A percentile compares a stretch with the other conserved stretches of the same genome.
These are phyloP conservation scores for Nasonia giraulti DNA, from an alignment of 1,140 invertebrate genomes.

Conservation along the genomic window DNA sequence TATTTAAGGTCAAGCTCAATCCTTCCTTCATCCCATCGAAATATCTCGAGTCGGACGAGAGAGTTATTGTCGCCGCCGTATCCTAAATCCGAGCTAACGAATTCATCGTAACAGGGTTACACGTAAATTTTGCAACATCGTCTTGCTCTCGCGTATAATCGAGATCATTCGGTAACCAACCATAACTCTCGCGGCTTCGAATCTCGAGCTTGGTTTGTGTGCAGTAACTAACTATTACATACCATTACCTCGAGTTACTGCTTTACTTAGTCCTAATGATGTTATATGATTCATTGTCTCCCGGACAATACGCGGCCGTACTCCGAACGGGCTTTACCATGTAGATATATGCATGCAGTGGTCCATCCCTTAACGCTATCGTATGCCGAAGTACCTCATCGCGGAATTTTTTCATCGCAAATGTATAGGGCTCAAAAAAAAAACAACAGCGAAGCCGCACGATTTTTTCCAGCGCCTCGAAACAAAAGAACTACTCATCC, in stretches of 20 bases:
- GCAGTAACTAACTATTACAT: constrained; percentile 32
- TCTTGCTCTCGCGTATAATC: not conserved
- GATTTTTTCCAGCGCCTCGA: not conserved
- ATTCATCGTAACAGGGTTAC: not conserved
- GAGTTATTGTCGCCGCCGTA: not conserved
- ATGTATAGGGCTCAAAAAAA: not conserved
- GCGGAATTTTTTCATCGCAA: not conserved
- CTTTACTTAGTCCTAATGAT: constrained; percentile 40
- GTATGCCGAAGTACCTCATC: too few relatives aligned
- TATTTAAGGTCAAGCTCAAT: too few relatives aligned
- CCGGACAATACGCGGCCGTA: not conserved
- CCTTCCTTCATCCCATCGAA: too few relatives aligned
- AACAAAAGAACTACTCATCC: not conserved
- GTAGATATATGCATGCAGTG: not conserved
- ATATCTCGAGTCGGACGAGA: not conserved
- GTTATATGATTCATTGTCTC: constrained; percentile 27
- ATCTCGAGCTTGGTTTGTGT: not conserved
- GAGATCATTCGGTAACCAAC: not conserved
- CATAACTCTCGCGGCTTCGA: not conserved
- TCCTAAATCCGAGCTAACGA: not conserved
- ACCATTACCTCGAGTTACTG: constrained; percentile 30
- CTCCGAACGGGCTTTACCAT: not conserved
- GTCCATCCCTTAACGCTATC: not conserved
- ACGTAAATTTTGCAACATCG: not conserved
- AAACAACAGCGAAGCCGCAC: not conserved